Evolutionary conservation across 1,140 invertebrate genomes (phyloP).

Genomic region (Lasaia peninsularis): DNA sequence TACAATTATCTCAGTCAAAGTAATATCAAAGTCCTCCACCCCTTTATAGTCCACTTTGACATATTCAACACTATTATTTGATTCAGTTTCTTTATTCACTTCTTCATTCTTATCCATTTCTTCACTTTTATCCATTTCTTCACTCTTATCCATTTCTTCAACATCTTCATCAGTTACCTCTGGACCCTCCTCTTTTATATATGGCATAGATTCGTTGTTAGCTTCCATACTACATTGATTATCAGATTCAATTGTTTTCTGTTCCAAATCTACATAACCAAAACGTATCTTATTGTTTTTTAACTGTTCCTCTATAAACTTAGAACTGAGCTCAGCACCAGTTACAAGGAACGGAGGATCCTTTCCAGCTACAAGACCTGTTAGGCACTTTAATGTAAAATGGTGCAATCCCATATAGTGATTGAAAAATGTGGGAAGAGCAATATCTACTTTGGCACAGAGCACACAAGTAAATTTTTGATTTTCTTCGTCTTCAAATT

Average conservation of each 20-base stretch:
- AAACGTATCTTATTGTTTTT: constrained; percentile 37
- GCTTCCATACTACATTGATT: background rate
- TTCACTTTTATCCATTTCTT: constrained; percentile 19
- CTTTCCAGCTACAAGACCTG: constrained; percentile 52
- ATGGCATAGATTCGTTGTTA: constrained; percentile 26
- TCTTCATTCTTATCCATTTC: constrained; percentile 13
- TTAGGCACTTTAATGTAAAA: constrained; percentile 65
- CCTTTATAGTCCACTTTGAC: constrained; percentile 49
- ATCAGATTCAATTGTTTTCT: constrained; percentile 31
- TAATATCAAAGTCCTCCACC: constrained; percentile 69
- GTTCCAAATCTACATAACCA: constrained; percentile 54
- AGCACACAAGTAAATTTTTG: constrained; percentile 56
- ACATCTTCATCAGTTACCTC: constrained; percentile 28
- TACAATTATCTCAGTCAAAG: constrained; percentile 56
- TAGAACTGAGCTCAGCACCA: constrained; percentile 57
- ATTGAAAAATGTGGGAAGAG: constrained; percentile 48
- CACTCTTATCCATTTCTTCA: background rate
- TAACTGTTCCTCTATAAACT: constrained; percentile 53
- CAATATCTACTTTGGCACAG: constrained; percentile 53
- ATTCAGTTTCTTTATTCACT: constrained; percentile 21
- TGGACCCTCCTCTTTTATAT: constrained; percentile 52
- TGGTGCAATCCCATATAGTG: constrained; percentile 70
- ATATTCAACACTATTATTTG: constrained; percentile 28
- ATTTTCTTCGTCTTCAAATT: constrained; percentile 43
- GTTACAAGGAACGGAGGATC: constrained; percentile 57